Percentiles rank a stretch among this genome's conserved stretches.
phyloP scores from a whole-genome alignment of 2,113 vertebrate genomes.

The Paedocypris sp. region DNA sequence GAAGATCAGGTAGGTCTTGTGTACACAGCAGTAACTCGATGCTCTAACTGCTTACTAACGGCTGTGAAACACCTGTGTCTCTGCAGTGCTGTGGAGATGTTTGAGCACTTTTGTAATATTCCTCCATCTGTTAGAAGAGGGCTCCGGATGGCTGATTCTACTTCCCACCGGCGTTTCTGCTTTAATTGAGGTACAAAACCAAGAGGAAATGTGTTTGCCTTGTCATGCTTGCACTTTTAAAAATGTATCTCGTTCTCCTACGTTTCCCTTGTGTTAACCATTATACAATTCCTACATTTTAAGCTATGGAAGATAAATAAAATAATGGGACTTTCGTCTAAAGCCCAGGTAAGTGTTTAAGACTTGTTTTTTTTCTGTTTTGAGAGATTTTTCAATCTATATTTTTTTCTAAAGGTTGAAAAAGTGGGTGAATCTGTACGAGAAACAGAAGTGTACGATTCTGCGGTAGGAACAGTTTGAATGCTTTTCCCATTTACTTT shows the following conservation, averaged over 20 bases:
- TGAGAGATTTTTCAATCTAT: not conserved
- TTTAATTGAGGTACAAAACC: slow-evolving; percentile 72
- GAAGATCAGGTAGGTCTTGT: slow-evolving; percentile 72
- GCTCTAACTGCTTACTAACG: not conserved
- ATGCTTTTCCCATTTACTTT: too few relatives aligned
- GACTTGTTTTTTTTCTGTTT: slow-evolving; percentile 20
- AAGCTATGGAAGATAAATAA: slow-evolving; percentile 93
- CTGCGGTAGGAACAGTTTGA: slow-evolving; percentile 42
- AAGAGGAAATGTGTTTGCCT: not conserved
- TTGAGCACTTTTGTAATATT: slow-evolving; percentile 88
- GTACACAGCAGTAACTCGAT: not conserved
- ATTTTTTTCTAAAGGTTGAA: slow-evolving; percentile 39
- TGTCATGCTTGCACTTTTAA: not conserved
- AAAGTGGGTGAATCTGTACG: slow-evolving; percentile 55
- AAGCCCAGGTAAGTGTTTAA: slow-evolving; percentile 45
- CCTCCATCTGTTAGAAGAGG: slow-evolving; percentile 82
- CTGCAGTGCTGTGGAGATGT: slow-evolving; percentile 84
- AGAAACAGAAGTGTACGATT: slow-evolving; percentile 53
- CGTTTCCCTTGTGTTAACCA: not conserved
- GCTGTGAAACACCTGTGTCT: not conserved
- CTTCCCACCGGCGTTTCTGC: slow-evolving; percentile 82
- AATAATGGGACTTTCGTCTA: slow-evolving; percentile 63
- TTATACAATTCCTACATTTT: not conserved
- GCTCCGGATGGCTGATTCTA: slow-evolving; percentile 83
- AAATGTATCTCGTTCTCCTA: not conserved